Percentiles rank a stretch among this genome's conserved stretches.
These are phyloP conservation scores for Chromobotia macracanthus DNA, from an alignment of 2,797 vertebrate genomes.

Conservation along the genomic window DNA sequence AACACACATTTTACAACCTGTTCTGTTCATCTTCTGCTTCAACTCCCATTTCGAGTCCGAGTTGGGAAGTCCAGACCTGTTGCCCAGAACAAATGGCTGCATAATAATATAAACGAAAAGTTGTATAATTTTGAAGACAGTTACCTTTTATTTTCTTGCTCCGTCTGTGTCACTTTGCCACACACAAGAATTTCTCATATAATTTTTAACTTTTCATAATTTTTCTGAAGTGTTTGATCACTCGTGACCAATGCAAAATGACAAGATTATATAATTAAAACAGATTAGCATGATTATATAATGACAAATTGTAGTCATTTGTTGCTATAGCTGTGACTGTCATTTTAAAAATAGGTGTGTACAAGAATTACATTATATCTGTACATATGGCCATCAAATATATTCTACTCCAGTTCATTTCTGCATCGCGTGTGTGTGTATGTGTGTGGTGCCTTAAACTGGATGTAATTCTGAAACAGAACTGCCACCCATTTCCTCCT, in stretches of 20 bases:
- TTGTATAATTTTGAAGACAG: background rate
- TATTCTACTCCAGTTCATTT: background rate
- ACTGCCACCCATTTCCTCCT: conserved; percentile 49
- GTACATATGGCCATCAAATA: background rate
- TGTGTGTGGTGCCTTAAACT: conserved; percentile 12
- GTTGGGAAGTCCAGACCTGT: background rate
- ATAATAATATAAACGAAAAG: background rate
- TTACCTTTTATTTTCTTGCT: background rate
- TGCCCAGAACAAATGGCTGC: background rate
- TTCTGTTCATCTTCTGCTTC: background rate
- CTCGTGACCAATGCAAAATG: background rate
- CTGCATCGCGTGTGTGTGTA: background rate
- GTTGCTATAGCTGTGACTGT: no score
- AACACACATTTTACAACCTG: conserved; percentile 20
- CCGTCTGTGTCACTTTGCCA: background rate
- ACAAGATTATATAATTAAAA: background rate
- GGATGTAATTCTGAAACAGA: conserved; percentile 32
- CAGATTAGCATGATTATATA: background rate
- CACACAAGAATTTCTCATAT: background rate
- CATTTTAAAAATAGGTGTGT: no score
- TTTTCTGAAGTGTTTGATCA: background rate
- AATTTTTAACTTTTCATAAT: background rate
- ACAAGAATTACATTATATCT: background rate
- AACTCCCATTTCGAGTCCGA: background rate
- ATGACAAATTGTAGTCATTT: background rate